Evolutionary conservation across 2,888 invertebrate species (phyloP).

Genomic region (Sinhomidia bicolor): DNA sequence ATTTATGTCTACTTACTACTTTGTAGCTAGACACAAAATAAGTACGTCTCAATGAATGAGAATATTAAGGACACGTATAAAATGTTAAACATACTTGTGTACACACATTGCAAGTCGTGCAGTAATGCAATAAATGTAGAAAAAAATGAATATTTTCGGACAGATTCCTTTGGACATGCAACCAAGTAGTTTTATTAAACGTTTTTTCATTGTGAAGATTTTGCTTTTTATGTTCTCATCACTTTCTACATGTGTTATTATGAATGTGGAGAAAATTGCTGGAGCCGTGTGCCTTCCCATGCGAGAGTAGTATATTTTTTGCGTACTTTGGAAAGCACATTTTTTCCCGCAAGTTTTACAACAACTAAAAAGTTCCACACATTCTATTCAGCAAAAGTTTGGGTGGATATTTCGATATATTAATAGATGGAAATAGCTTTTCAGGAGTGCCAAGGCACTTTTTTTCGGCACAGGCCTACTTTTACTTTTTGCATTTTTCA

Average conservation of each 20-base stretch:
- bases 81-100: background rate
- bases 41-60: background rate
- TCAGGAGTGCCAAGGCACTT: background rate
- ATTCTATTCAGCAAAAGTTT: background rate
- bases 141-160: slow-evolving; percentile 40
- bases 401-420: background rate
- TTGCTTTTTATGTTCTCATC: slow-evolving; percentile 39
- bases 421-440: background rate
- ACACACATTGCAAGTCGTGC: slow-evolving; percentile 1
- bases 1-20: background rate
- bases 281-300: no score
- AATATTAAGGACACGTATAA: background rate
- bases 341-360: background rate
- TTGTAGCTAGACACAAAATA: background rate
- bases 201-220: slow-evolving; percentile 47
- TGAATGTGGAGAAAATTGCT: slow-evolving; percentile 28
- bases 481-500: slow-evolving; percentile 40
- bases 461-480: background rate
- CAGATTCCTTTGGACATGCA: slow-evolving; percentile 61
- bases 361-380: background rate
- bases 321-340: background rate
- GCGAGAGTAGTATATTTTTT: background rate
- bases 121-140: background rate
- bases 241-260: background rate
- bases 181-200: slow-evolving; percentile 48